Conservation (phyloP, 1,140 invertebrate genomes). For the Plutomurus gul region DNA sequence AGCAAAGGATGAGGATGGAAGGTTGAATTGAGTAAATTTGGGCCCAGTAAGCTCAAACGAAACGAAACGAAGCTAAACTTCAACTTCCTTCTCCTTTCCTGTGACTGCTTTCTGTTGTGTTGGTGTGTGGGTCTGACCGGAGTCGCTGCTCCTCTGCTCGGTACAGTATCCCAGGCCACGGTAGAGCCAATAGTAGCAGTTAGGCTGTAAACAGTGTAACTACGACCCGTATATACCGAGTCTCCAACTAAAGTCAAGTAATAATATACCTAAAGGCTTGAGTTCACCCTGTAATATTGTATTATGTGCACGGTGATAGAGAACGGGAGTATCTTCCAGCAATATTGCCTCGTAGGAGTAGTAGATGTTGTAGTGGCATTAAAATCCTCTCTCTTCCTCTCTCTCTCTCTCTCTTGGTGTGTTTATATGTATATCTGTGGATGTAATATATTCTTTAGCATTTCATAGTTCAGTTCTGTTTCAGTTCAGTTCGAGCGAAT, state of each 20-base stretch:
- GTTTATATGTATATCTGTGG: too few relatives aligned
- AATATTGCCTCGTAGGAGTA: too few relatives aligned
- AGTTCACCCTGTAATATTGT: too few relatives aligned
- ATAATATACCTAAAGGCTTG: too few relatives aligned
- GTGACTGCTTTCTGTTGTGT: background rate
- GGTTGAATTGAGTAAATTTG: background rate
- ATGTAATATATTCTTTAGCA: conserved; percentile 14
- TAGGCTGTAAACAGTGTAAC: too few relatives aligned
- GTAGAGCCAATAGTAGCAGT: too few relatives aligned
- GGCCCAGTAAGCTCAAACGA: background rate
- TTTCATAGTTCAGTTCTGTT: background rate
- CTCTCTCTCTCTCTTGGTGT: too few relatives aligned
- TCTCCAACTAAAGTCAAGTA: too few relatives aligned
- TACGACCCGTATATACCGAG: too few relatives aligned
- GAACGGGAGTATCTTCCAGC: too few relatives aligned
- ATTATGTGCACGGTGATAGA: too few relatives aligned
- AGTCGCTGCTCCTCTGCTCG: background rate
- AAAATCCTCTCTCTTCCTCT: background rate
- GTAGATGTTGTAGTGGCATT: too few relatives aligned
- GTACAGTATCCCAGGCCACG: background rate
- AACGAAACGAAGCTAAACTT: conserved; percentile 8
- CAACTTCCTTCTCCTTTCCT: conserved; percentile 3
- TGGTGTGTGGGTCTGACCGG: background rate
- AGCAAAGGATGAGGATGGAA: background rate
- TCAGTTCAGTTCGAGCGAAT: conserved; percentile 1